Evolutionary conservation across 2,113 vertebrate species (phyloP).

Genomic region (Anser cygnoides): DNA sequence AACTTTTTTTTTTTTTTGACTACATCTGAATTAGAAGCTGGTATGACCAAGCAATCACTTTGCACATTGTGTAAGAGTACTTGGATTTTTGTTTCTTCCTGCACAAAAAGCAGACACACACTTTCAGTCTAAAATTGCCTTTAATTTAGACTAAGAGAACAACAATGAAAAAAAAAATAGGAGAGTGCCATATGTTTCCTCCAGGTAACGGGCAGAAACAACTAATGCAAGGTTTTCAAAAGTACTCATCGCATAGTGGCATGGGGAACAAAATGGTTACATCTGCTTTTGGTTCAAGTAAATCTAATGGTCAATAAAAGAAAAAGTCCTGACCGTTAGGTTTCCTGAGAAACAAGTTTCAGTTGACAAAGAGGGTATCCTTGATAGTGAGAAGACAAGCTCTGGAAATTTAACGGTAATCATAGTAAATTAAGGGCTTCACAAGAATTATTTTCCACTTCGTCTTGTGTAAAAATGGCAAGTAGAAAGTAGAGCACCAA

Average conservation of each 20-base stretch:
- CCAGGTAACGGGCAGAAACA: background rate
- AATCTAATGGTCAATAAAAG: background rate
- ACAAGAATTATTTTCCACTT: background rate
- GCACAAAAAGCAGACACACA: background rate
- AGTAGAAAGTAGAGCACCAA: background rate
- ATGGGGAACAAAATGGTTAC: background rate
- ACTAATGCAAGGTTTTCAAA: background rate
- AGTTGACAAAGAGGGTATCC: background rate
- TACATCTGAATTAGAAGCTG: background rate
- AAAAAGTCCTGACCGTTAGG: background rate
- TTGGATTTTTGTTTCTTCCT: background rate
- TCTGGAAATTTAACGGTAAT: background rate
- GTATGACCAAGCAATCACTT: background rate
- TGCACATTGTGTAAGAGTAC: background rate
- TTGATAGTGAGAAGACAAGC: background rate
- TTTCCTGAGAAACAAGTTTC: background rate
- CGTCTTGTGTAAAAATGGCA: background rate
- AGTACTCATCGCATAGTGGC: background rate
- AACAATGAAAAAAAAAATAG: background rate
- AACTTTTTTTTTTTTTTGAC: background rate
- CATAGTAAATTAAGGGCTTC: background rate
- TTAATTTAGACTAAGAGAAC: background rate
- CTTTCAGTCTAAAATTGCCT: background rate
- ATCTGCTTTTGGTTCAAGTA: background rate
- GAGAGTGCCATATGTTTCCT: background rate